phyloP scores from a whole-genome alignment of 2,113 vertebrate genomes.

The Vidua macroura region DNA sequence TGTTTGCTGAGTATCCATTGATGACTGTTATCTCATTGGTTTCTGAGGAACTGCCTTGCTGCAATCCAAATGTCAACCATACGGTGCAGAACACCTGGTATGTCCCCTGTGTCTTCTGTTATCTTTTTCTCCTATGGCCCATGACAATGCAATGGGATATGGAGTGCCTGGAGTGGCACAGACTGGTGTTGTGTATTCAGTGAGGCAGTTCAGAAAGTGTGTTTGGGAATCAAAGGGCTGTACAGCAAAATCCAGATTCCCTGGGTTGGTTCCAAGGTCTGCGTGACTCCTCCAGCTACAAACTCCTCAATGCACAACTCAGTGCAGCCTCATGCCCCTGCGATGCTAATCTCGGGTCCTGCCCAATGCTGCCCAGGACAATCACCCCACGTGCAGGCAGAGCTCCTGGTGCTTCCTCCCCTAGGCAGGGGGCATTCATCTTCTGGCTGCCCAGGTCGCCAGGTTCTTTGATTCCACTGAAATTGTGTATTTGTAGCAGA shows the following conservation, averaged over 20 bases:
- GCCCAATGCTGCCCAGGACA: not conserved
- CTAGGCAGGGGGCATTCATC: not conserved
- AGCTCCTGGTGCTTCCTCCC: not conserved
- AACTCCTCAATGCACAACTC: not conserved
- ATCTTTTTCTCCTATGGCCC: not conserved
- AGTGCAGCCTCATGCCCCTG: accelerated
- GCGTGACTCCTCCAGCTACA: not conserved
- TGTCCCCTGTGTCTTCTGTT: not conserved
- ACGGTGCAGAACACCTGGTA: accelerated
- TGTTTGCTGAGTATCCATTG: not conserved
- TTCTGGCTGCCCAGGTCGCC: not conserved
- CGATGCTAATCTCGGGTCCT: accelerated
- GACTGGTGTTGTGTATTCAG: not conserved
- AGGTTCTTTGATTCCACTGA: not conserved
- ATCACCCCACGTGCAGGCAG: accelerated
- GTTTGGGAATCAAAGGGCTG: not conserved
- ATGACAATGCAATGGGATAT: accelerated
- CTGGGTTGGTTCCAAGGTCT: not conserved
- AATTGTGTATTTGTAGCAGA: not conserved
- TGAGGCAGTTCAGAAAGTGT: not conserved
- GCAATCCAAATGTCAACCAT: not conserved
- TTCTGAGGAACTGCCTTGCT: not conserved
- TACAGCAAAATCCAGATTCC: not conserved
- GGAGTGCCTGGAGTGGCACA: not conserved
- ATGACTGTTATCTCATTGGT: not conserved